Evolutionary conservation across 2,888 invertebrate genomes (phyloP).

Genomic region (Cataglyphis albicans): DNA sequence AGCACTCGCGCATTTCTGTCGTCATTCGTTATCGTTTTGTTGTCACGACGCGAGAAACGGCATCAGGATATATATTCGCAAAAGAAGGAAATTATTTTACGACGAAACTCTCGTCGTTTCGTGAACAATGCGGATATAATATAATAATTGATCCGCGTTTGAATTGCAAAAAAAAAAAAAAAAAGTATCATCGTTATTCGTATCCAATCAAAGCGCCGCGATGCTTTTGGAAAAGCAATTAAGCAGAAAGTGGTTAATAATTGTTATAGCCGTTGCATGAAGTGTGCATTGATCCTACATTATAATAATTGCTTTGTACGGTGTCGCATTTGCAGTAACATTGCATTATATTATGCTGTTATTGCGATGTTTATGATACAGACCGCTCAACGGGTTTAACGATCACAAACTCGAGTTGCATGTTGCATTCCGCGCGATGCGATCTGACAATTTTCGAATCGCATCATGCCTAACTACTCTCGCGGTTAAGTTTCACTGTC

Average conservation of each 20-base stretch:
- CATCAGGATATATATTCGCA: neutral
- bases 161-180: neutral
- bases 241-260: conserved; percentile 28
- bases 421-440: neutral
- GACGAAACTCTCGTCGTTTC: neutral
- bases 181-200: neutral
- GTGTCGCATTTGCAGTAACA: neutral
- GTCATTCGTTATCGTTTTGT: conserved; percentile 27
- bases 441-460: conserved; percentile 57
- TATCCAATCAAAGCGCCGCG: neutral
- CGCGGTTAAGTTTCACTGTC: conserved; percentile 56
- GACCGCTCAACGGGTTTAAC: conserved; percentile 4
- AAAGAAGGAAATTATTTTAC: conserved; percentile 2
- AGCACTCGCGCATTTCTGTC: conserved; percentile 9
- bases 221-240: conserved; percentile 18
- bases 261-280: conserved; percentile 16
- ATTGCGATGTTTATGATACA: conserved; percentile 26
- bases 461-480: conserved; percentile 10
- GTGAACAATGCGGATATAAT: neutral
- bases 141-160: conserved; percentile 29
- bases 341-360: neutral
- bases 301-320: conserved; percentile 22
- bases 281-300: neutral
- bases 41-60: neutral
- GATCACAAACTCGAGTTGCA: neutral